These are phyloP conservation scores for Anastrepha obliqua DNA, from an alignment of 1,140 invertebrate genomes.

Conservation along the genomic window DNA sequence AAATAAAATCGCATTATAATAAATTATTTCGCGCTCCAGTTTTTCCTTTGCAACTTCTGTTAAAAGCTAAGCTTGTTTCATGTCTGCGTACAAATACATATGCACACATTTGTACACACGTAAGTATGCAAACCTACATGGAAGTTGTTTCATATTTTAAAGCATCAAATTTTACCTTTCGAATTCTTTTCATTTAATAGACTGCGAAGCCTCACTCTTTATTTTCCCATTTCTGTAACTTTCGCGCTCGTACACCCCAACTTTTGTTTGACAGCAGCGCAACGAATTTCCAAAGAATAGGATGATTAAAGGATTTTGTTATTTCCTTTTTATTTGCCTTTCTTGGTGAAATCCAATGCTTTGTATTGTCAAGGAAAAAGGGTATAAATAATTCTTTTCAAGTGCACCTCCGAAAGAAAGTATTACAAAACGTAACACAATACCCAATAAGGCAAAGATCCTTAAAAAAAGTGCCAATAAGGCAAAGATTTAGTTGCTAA, in stretches of 20 bases:
- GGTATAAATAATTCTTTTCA: not conserved
- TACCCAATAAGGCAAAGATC: too few species aligned
- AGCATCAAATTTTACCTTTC: not conserved
- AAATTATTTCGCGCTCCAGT: not conserved
- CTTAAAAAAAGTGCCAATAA: too few species aligned
- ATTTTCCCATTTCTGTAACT: not conserved
- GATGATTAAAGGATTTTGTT: slow-evolving; percentile 31
- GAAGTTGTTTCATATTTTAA: not conserved
- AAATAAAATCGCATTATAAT: not conserved
- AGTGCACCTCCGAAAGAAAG: too few species aligned
- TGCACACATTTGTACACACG: not conserved
- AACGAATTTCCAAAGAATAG: not conserved
- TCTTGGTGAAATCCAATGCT: not conserved
- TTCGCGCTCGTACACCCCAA: not conserved
- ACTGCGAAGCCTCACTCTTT: not conserved
- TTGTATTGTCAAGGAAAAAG: not conserved
- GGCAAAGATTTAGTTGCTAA: too few species aligned
- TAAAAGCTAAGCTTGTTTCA: not conserved
- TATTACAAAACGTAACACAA: too few species aligned
- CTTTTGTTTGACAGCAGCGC: not conserved
- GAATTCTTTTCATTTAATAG: not conserved
- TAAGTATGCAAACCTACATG: too few species aligned
- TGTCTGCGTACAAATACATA: not conserved
- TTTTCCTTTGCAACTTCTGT: not conserved
- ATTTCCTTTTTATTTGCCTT: slow-evolving; percentile 10